These are phyloP conservation scores for Nylanderia fulva DNA, from an alignment of 1,140 invertebrate genomes.

Conservation along the genomic window DNA sequence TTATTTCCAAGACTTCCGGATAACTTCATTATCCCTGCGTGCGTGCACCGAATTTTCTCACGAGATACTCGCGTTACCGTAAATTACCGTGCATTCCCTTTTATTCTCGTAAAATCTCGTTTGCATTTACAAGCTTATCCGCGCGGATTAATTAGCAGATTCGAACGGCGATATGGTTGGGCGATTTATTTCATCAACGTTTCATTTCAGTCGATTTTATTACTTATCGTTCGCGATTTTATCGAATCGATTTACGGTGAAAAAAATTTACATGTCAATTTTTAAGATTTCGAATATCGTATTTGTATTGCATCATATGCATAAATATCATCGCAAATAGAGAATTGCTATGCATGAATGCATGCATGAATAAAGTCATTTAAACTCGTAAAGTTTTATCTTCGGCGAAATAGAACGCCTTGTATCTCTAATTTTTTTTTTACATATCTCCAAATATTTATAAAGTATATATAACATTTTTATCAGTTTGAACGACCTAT, in stretches of 20 bases:
- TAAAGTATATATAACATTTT: not conserved
- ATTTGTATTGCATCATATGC: not conserved
- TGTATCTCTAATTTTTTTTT: not conserved
- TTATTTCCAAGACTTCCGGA: not conserved
- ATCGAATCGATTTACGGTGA: slow-evolving; percentile 15
- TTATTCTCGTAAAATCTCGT: not conserved
- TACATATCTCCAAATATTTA: not conserved
- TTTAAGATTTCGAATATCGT: slow-evolving; percentile 20
- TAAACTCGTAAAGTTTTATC: not conserved
- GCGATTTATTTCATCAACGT: slow-evolving; percentile 13
- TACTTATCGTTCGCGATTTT: not conserved
- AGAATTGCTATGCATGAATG: not conserved
- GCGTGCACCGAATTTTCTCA: not conserved
- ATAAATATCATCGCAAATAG: not conserved
- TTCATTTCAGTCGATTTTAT: not conserved
- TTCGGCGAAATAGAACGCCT: not conserved
- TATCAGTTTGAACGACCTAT: not conserved
- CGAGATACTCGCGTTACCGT: not conserved
- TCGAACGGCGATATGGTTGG: not conserved
- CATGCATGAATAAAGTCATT: too few relatives aligned
- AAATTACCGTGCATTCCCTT: not conserved
- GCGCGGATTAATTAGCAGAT: not conserved
- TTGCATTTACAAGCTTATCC: not conserved
- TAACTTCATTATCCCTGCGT: not conserved
- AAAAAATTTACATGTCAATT: slow-evolving; percentile 14